Percentiles rank a stretch among this genome's conserved stretches.
Conservation (phyloP, 1,140 invertebrate genomes). For the Macrobrachium nipponense region DNA sequence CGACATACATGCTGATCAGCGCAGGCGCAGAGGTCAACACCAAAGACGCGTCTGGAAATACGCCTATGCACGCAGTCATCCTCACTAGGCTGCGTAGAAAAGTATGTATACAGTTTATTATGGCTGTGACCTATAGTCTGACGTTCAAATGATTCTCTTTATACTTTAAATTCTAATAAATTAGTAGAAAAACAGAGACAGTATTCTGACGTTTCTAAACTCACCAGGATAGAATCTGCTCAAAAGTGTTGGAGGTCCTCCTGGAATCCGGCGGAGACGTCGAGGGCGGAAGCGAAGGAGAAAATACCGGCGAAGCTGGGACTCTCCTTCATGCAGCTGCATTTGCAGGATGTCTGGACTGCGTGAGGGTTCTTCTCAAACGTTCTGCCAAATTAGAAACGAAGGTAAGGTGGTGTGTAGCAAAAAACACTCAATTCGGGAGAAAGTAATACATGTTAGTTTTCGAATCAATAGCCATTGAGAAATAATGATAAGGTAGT, state of each 20-base stretch:
- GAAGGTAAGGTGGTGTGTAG: conserved; percentile 16
- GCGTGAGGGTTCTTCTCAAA: conserved; percentile 18
- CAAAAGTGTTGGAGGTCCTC: conserved; percentile 26
- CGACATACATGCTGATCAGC: conserved; percentile 38
- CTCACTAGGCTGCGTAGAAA: conserved; percentile 20
- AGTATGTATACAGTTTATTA: too few species aligned
- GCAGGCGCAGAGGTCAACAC: conserved; percentile 51
- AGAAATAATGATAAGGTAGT: too few species aligned
- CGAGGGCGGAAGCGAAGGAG: conserved; percentile 1
- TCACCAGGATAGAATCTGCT: conserved; percentile 6
- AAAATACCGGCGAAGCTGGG: background rate
- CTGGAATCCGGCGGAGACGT: conserved; percentile 49
- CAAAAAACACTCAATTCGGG: background rate
- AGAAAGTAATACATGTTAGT: too few species aligned
- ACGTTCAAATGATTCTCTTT: background rate
- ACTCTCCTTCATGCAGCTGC: conserved; percentile 46
- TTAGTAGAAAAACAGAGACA: too few species aligned
- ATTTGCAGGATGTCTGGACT: conserved; percentile 35
- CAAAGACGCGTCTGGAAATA: conserved; percentile 36
- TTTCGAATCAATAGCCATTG: too few species aligned
- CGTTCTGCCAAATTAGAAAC: conserved; percentile 29
- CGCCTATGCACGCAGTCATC: conserved; percentile 58
- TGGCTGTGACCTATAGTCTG: background rate
- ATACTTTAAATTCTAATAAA: too few species aligned
- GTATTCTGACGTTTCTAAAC: too few species aligned